Percentiles rank a stretch among this genome's conserved stretches.
Evolutionary conservation across 2,888 invertebrate genomes (phyloP).

Genomic region (Mactromeris polynyma): DNA sequence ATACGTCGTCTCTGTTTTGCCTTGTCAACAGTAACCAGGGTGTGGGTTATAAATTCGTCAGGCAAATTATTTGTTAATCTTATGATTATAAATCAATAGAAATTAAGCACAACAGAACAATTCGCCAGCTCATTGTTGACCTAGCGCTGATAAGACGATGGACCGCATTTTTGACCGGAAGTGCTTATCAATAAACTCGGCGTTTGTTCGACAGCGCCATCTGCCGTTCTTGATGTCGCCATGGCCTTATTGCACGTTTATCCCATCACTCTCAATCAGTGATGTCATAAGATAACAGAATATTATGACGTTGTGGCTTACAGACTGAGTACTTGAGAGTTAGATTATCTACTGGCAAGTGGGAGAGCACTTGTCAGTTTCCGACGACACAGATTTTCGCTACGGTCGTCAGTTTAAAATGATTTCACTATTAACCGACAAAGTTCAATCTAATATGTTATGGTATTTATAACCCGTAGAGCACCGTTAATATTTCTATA

Average conservation of each 20-base stretch:
- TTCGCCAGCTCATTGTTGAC: background rate
- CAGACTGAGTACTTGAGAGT: background rate
- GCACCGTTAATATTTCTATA: no score
- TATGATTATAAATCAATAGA: background rate
- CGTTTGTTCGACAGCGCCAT: constrained; percentile 23
- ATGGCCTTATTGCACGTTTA: background rate
- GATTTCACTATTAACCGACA: no score
- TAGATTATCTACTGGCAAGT: background rate
- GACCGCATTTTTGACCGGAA: constrained; percentile 19
- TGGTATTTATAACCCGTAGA: no score
- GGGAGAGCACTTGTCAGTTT: background rate
- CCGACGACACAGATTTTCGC: no score
- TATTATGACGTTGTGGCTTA: background rate
- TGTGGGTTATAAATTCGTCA: background rate
- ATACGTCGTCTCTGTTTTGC: background rate
- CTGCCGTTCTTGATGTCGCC: background rate
- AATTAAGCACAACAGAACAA: background rate
- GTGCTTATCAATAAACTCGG: constrained; percentile 2
- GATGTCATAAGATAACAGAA: constrained; percentile 10
- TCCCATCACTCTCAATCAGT: background rate
- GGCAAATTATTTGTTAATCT: background rate
- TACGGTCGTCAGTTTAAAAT: no score
- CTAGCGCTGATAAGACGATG: background rate
- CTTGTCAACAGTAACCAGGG: background rate
- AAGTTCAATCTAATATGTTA: no score